These are phyloP conservation scores for Parauchenoglanis ngamensis DNA, from an alignment of 2,797 vertebrate species.

Conservation along the genomic window DNA sequence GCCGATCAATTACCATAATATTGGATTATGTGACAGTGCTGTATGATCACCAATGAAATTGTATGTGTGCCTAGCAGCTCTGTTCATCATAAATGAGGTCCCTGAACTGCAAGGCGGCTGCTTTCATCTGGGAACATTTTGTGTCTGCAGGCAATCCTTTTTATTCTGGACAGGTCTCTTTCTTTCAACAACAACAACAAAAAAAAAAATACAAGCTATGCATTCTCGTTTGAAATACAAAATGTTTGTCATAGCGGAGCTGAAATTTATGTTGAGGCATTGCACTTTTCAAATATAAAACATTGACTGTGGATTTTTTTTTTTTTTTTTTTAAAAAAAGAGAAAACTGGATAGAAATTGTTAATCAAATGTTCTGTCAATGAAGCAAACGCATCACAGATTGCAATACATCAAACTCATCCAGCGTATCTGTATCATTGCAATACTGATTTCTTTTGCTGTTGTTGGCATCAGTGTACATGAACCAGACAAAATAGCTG, in stretches of 20 bases:
- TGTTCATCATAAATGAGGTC: conserved; percentile 30
- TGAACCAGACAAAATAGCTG: neutral
- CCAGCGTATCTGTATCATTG: neutral
- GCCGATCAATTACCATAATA: conserved; percentile 9
- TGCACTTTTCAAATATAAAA: neutral
- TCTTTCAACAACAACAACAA: neutral
- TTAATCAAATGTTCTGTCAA: neutral
- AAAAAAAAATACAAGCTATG: neutral
- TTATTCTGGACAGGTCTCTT: conserved; percentile 12
- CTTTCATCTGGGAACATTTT: conserved; percentile 26
- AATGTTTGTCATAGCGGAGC: neutral
- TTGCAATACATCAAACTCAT: neutral
- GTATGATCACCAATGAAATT: conserved; percentile 26
- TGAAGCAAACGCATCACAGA: neutral
- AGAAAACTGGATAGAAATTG: neutral
- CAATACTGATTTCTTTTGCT: neutral
- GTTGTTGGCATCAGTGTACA: neutral
- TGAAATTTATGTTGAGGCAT: neutral
- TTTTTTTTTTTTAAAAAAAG: neutral
- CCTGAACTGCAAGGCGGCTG: neutral
- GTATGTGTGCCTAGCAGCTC: conserved; percentile 4
- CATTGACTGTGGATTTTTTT: neutral
- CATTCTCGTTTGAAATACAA: conserved; percentile 1
- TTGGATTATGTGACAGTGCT: conserved; percentile 31
- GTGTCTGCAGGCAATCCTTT: conserved; percentile 24